A percentile compares a stretch with the other conserved stretches of the same genome.
Evolutionary conservation across 2,113 vertebrate species (phyloP).

Genomic region (Syngnathus floridae): DNA sequence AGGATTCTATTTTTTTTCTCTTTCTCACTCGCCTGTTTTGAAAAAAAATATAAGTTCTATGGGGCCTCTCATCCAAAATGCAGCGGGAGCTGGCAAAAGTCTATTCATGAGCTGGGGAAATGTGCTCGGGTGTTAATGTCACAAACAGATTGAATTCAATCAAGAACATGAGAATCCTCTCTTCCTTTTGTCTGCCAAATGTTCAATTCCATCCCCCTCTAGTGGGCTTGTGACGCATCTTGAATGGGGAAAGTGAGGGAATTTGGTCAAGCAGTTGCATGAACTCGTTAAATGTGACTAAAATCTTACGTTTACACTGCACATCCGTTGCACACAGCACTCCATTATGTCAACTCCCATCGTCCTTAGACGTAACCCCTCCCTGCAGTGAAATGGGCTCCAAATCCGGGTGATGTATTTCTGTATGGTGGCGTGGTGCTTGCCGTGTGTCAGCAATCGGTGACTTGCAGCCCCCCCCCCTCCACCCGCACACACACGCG

Average conservation of each 20-base stretch:
- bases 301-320: not conserved
- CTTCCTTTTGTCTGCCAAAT: slow-evolving; percentile 77
- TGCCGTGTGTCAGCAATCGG: slow-evolving; percentile 65
- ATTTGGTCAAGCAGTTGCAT: not conserved
- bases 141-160: slow-evolving; percentile 77
- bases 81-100: slow-evolving; percentile 79
- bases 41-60: slow-evolving; percentile 83
- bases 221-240: slow-evolving; percentile 55
- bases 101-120: slow-evolving; percentile 83
- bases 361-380: slow-evolving; percentile 57
- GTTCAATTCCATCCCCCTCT: slow-evolving; percentile 68
- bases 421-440: slow-evolving; percentile 45
- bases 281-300: not conserved
- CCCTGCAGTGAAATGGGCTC: slow-evolving; percentile 39
- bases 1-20: slow-evolving; percentile 21
- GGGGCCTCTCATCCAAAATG: slow-evolving; percentile 82
- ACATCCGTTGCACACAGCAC: too few species aligned
- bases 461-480: slow-evolving; percentile 4
- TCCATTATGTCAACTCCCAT: not conserved
- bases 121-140: slow-evolving; percentile 80
- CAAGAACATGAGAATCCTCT: slow-evolving; percentile 77
- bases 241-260: slow-evolving; percentile 57
- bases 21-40: slow-evolving; percentile 74
- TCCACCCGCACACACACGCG: not conserved
- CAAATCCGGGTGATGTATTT: slow-evolving; percentile 41